Evolutionary conservation across 2,888 invertebrate genomes (phyloP), one percentile per base, ranked within the genome.

Genomic region (Schrankia costaestrigalis): DNA sequence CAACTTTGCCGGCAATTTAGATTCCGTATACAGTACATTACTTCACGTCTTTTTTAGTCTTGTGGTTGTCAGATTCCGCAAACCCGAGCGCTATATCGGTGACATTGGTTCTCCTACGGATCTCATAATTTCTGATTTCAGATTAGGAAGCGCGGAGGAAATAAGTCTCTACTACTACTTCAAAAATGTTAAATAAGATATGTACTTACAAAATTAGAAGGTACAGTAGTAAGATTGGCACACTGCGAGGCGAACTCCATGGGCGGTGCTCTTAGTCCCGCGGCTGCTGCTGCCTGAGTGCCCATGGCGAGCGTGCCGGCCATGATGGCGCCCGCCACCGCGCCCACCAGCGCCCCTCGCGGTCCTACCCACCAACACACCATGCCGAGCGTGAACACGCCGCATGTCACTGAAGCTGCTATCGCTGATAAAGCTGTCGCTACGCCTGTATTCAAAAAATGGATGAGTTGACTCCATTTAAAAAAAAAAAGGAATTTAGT

Each of bases 371-470:
- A 95, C 24, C 95, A 95, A 63, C 94, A 90, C 46, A 92, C 84
- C 92, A 96, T 94, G 41, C 96, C 96, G 11, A 96, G 79, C 0
- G 94, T 93, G 66, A 96, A 96, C 6, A 95, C 90, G 0, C 95
- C 96, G 56, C 95, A 93, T 0, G 95, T 93, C 4, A 95, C 93
- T 22, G 95, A 94, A 0, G 95, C 93, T 1, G 95, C 93, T 46
- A 96, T 94, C 0, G 95, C 94, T n/a, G 95, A 93, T 28, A 95
- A 77, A 9, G 94, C 93, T 22, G 93, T 92, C 0, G 93, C 92
- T 42, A 92, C 90, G 82, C 86, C 86, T 86, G 35, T 3, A 33
- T n/a, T n/a, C 1, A 26, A 5, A 0, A 15, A 2, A 11, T 0
- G n/a, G n/a, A n/a, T n/a, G n/a, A n/a, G n/a, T n/a, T n/a, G n/a